Base-by-base conservation (phyloP, 2,797 vertebrate species). In the Lepilemur septentrionalis region DNA sequence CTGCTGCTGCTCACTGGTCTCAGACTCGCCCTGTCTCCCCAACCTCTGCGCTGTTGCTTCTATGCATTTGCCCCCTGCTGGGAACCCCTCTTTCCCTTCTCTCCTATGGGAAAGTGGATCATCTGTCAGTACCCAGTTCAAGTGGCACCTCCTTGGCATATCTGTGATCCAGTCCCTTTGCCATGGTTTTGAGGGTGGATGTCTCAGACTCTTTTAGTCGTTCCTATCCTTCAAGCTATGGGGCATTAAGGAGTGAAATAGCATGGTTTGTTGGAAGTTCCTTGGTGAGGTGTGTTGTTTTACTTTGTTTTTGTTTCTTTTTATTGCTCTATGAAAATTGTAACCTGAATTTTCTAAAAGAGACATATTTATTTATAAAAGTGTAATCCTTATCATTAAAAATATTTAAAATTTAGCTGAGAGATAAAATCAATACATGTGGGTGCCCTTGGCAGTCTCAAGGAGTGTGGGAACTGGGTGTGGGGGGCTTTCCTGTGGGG, bases 291-390 rank as follows among this genome's bases (percentile, higher is more conserved):
- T 59, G 2, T 22, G 1, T 67, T 25, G 7, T 46, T 70, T 35
- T 46, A 30, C 9, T 86, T 87, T 61, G 55, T 18, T 76, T 70
- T 73, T 86, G 25, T 57, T 67, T 23, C 22, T 43, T 79, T 69
- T 69, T 22, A 7, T 30, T 88, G 18, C 30, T 61, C 30, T 59
- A 46, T 18, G 23, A 75, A 88, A 70, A 70, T 59, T 61, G 76
- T 32, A 89, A 79, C 30, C 90, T 65, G 79, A 57, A 46, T 86
- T 87, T 97, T 65, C 69, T 86, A 57, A 93, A 95, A 70, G 43
- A 85, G 69, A 46, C 22, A 8, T 65, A 41, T 69, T 95, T 32
- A 82, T 78, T 70, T 90, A 73, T 90, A 55, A 83, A 80, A 69
- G 3, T 46, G 4, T 4, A 76, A 46, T 57, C 8, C 3, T 72